phyloP scores from a whole-genome alignment of 2,113 vertebrate genomes.

The Puma concolor region DNA sequence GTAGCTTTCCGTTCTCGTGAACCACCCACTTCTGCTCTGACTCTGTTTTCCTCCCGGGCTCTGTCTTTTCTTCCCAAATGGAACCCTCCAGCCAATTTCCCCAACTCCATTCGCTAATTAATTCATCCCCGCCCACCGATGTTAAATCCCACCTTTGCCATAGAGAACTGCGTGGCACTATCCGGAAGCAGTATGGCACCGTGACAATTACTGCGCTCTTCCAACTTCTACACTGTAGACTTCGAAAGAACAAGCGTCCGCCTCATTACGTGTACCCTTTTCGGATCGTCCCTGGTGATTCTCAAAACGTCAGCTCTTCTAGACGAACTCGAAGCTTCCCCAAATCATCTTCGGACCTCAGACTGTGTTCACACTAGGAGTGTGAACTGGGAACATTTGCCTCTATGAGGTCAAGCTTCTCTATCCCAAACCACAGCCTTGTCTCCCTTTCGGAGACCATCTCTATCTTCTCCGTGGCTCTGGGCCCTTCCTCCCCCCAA shows the following conservation, averaged over 20 bases:
- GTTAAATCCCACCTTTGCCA: not conserved
- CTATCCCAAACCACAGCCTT: not conserved
- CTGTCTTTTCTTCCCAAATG: not conserved
- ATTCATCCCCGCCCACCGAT: rapidly evolving
- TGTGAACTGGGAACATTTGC: rapidly evolving
- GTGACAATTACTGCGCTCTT: rapidly evolving
- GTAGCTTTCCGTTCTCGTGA: not conserved
- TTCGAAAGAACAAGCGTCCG: not conserved
- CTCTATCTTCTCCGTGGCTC: not conserved
- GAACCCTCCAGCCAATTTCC: not conserved
- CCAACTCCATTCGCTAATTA: not conserved
- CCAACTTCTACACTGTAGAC: not conserved
- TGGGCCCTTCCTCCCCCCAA: not conserved
- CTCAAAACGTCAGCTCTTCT: rapidly evolving
- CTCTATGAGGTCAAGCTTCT: not conserved
- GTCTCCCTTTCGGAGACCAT: not conserved
- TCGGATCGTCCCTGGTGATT: not conserved
- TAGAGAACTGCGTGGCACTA: not conserved
- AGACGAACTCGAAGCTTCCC: not conserved
- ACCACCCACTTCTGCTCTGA: not conserved
- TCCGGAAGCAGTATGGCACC: no score
- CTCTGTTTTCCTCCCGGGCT: not conserved
- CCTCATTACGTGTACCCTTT: not conserved
- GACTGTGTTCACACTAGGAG: rapidly evolving
- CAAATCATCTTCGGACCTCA: rapidly evolving